Evolutionary conservation across 2,797 vertebrate species (phyloP).

Genomic region (Dallia pectoralis): DNA sequence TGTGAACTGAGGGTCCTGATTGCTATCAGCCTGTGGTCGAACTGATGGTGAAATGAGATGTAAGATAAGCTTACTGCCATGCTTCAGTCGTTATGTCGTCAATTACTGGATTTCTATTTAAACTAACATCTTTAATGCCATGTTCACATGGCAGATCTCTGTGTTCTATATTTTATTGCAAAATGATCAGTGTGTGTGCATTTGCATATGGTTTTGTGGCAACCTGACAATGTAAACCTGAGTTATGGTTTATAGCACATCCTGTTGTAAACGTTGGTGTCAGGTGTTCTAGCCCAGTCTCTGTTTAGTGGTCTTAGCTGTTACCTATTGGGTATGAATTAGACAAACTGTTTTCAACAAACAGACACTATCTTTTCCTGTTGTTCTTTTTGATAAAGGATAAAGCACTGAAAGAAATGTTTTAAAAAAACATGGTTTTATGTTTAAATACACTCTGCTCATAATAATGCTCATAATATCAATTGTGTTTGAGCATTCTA

Average conservation of each 20-base stretch:
- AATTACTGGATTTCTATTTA: neutral
- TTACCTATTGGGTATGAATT: too few relatives aligned
- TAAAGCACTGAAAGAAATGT: too few relatives aligned
- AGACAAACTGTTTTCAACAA: too few relatives aligned
- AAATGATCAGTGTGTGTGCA: neutral
- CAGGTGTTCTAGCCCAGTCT: too few relatives aligned
- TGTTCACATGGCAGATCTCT: neutral
- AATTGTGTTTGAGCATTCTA: too few relatives aligned
- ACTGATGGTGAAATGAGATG: neutral
- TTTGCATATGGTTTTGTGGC: neutral
- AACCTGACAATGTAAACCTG: neutral
- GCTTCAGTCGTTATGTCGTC: neutral
- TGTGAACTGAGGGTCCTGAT: slow-evolving; percentile 46
- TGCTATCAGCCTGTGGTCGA: slow-evolving; percentile 32
- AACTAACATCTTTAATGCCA: neutral
- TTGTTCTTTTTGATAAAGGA: too few relatives aligned
- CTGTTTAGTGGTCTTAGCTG: too few relatives aligned
- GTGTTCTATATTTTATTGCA: neutral
- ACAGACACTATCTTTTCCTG: too few relatives aligned
- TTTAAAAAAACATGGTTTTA: too few relatives aligned
- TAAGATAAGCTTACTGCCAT: neutral
- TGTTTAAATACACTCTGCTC: too few relatives aligned
- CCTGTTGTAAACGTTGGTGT: neutral
- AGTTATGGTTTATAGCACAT: neutral
- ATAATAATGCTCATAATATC: too few relatives aligned